Base-by-base conservation (phyloP, 2,888 invertebrate species). In the Pelosia muscerda region DNA sequence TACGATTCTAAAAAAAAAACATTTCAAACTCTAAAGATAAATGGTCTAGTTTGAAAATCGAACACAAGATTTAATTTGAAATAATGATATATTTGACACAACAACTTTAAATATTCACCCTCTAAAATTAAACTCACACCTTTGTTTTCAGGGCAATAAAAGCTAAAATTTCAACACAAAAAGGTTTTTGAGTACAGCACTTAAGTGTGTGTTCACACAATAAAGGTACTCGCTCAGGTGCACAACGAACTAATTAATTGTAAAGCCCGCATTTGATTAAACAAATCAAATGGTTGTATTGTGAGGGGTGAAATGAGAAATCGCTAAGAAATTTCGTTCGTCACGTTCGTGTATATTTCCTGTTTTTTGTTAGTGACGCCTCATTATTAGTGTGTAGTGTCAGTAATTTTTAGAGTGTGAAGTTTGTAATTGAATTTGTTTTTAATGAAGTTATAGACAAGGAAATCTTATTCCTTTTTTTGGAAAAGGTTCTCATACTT, bases 241-340 rank as follows among this genome's bases (percentile, higher is more conserved):
- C 93, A 90, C 92, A 93, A 92, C 94, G 79, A 94, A 94, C 92
- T 94, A 94, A 94, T 95, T 95, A 95, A 93, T 93, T 93, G 82
- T 86, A 92, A 93, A 90, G 92, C 93, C 93, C 94, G 92, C 94
- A 94, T 95, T 94, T 95, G 94, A 94, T 94, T 95, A 94, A 92
- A 92, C 94, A 93, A 94, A 95, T 94, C 95, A 94, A 94, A 94
- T 91, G 90, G 90, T 91, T 86, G 84, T 89, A 89, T 89, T 91
- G 84, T 81, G 86, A 78, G 91, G 94, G 94, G 92, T 89, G 90
- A 86, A 93, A 93, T 94, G 94, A 94, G 94, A 92, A 94, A 94
- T 94, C 92, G 91, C 92, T 90, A 95, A 94, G 94, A 94, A 95
- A 94, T 94, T 91, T 89, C 81, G 89, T 94, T 92, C 93, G 95